Evolutionary conservation across 1,140 invertebrate genomes (phyloP).

Genomic region (Monochamus saltuarius): DNA sequence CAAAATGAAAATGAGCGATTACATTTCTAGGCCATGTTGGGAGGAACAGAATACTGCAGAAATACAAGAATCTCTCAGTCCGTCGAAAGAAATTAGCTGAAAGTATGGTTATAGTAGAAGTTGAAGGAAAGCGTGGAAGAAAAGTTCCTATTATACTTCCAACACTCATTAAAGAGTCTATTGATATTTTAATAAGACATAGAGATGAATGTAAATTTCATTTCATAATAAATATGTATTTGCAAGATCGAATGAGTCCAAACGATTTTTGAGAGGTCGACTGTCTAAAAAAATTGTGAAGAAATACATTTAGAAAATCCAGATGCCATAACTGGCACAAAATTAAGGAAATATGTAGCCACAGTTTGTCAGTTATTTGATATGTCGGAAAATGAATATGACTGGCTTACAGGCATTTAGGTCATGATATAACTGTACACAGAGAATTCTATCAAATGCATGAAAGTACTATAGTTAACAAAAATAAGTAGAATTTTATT

Average conservation of each 20-base stretch:
- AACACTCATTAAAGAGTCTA: neutral
- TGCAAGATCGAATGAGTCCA: neutral
- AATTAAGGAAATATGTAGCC: slow-evolving; percentile 15
- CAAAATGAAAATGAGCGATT: too few species aligned
- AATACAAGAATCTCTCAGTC: neutral
- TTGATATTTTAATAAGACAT: slow-evolving; percentile 9
- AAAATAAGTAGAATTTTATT: too few species aligned
- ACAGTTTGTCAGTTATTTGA: slow-evolving; percentile 13
- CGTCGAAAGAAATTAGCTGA: neutral
- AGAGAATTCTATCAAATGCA: slow-evolving; percentile 4
- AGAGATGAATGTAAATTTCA: slow-evolving; percentile 9
- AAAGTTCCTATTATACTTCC: slow-evolving; percentile 7
- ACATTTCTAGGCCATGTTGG: neutral
- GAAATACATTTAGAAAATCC: neutral
- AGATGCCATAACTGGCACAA: slow-evolving; percentile 8
- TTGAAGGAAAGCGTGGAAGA: slow-evolving; percentile 7
- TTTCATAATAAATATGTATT: neutral
- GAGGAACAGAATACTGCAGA: slow-evolving; percentile 7
- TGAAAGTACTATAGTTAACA: too few species aligned
- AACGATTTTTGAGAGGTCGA: slow-evolving; percentile 3
- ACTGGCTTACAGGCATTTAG: slow-evolving; percentile 14
- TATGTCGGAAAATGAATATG: slow-evolving; percentile 10
- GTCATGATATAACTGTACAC: slow-evolving; percentile 12
- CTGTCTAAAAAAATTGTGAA: slow-evolving; percentile 1
- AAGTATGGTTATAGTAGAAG: slow-evolving; percentile 1